Conservation (phyloP, 2,797 vertebrate genomes). For the Anniella stebbinsi region DNA sequence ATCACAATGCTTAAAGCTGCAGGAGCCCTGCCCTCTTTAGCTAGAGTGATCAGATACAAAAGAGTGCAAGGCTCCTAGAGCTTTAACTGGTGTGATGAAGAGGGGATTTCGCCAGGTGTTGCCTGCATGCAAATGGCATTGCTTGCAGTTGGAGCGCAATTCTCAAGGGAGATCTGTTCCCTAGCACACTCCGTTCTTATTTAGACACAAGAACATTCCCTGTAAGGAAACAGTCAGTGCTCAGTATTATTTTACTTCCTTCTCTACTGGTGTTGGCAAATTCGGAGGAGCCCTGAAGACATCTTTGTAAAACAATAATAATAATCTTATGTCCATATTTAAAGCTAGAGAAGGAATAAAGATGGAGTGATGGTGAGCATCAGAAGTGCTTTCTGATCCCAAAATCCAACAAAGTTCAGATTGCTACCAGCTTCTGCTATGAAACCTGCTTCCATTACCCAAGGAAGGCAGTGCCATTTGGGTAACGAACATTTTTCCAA, state of each 20-base stretch:
- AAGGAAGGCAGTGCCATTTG: not conserved
- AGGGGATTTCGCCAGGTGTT: too few relatives aligned
- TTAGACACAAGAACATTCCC: slow-evolving; percentile 1
- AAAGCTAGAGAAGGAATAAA: not conserved
- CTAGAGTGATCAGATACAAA: too few relatives aligned
- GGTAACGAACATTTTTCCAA: too few relatives aligned
- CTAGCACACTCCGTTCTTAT: not conserved
- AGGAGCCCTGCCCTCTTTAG: too few relatives aligned
- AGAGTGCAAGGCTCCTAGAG: too few relatives aligned
- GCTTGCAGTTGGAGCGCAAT: not conserved
- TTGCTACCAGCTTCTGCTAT: not conserved
- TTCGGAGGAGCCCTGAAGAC: too few relatives aligned
- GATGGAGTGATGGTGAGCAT: not conserved
- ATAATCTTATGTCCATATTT: not conserved
- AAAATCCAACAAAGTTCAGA: not conserved
- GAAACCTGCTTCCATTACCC: not conserved
- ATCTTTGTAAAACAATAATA: not conserved
- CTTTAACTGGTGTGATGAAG: too few relatives aligned
- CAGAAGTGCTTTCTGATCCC: not conserved
- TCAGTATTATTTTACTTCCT: not conserved
- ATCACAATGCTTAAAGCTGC: too few relatives aligned
- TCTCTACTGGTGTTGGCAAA: not conserved
- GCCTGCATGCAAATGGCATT: too few relatives aligned
- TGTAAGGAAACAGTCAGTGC: not conserved
- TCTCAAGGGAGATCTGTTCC: slow-evolving; percentile 1